Conservation (phyloP, 2,113 vertebrate genomes). For the Syrmaticus mikado region DNA sequence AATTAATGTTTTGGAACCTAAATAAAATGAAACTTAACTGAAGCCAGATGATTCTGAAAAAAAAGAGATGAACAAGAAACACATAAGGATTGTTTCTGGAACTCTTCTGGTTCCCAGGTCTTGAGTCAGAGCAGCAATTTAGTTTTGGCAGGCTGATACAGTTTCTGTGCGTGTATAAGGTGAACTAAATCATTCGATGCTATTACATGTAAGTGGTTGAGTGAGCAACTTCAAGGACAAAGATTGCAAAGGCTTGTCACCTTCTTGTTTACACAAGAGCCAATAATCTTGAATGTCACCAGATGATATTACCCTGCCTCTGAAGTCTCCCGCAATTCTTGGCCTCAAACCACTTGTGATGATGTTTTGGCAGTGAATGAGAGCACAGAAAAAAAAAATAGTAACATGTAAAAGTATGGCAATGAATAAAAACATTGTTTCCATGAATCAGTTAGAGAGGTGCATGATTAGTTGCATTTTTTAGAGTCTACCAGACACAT, state of each 20-base stretch:
- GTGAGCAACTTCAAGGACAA: too few species aligned
- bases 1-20: not conserved
- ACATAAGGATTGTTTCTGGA: not conserved
- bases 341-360: too few species aligned
- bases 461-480: not conserved
- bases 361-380: not conserved
- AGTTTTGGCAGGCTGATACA: too few species aligned
- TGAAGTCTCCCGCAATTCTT: too few species aligned
- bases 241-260: too few species aligned
- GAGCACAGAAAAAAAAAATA: not conserved
- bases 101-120: not conserved
- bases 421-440: not conserved
- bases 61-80: not conserved
- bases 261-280: too few species aligned
- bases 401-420: not conserved
- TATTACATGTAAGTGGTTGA: too few species aligned
- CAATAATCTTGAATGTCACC: too few species aligned
- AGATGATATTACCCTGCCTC: too few species aligned
- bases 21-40: not conserved
- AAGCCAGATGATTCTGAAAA: not conserved
- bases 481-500: not conserved
- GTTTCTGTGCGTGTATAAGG: too few species aligned
- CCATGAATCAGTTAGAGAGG: not conserved
- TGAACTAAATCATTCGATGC: too few species aligned
- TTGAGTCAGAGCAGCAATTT: too few species aligned